phyloP scores from a whole-genome alignment of 2,888 invertebrate species.

The Nymphalis c-album region DNA sequence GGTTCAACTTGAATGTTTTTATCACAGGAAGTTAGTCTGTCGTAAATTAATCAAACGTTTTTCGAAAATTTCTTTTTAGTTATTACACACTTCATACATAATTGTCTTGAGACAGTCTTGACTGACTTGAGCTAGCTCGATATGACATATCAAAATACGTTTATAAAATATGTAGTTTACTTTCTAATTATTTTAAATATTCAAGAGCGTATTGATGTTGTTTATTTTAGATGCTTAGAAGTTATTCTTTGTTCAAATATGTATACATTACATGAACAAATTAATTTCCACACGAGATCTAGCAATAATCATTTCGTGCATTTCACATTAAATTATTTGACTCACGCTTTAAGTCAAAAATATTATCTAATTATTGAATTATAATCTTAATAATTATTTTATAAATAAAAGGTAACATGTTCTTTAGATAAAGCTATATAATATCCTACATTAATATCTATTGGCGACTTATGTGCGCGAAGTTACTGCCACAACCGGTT shows the following conservation, averaged over 20 bases:
- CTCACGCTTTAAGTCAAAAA: neutral
- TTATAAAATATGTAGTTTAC: too few relatives aligned
- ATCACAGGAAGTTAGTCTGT: conserved; percentile 68
- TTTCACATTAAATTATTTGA: too few relatives aligned
- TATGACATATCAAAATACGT: neutral
- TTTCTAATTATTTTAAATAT: too few relatives aligned
- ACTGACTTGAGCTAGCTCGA: neutral
- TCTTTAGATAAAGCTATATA: neutral
- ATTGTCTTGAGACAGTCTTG: conserved; percentile 3
- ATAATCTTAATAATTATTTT: too few relatives aligned
- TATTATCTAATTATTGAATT: neutral
- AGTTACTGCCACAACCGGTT: conserved; percentile 62
- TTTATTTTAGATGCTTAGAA: too few relatives aligned
- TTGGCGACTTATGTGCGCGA: conserved; percentile 19
- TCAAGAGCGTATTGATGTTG: too few relatives aligned
- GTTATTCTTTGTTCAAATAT: too few relatives aligned
- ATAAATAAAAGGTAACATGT: neutral
- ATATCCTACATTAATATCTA: neutral
- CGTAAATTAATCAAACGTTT: conserved; percentile 68
- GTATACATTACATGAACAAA: too few relatives aligned
- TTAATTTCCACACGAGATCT: too few relatives aligned
- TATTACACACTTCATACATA: conserved; percentile 11
- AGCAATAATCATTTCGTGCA: too few relatives aligned
- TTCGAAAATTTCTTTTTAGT: conserved; percentile 46
- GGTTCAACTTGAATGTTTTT: conserved; percentile 54